Evolutionary conservation across 2,113 vertebrate genomes (phyloP), one percentile per base, ranked within the genome.

Genomic region (Urocolius indicus): DNA sequence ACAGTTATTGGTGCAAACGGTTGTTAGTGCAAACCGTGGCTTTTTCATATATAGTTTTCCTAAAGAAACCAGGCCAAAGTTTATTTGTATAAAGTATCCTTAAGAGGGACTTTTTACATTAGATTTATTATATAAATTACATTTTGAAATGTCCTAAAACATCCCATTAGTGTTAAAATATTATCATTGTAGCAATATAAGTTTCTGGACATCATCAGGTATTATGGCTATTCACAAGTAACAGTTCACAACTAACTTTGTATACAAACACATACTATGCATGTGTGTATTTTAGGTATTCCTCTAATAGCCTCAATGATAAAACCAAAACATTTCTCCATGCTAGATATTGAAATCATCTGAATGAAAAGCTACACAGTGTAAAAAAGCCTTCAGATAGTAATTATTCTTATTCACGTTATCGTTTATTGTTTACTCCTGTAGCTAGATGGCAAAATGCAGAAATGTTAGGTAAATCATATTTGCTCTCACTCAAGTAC

Each of bases 11-110:
- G 10, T 84, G 19, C 87, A 77, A 85, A 82, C 9, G 43, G n/a
- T n/a, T n/a, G n/a, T n/a, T 2, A 2, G 41, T 12, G 32, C 32
- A 91, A 82, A 55, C 3, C 2, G 0, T 16, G 10, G 0, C 17
- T 65, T 89, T 84, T 59, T 62, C 21, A n/a, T 18, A 49, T 12
- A 57, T 0, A 6, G n/a, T 32, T 43, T 43, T 74, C 55, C 27
- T 51, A 54, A 77, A 81, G 46, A 71, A 93, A 71, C 5, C 41
- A 57, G 49, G 23, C 9, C 49, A 77, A 88, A 91, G 5, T 49
- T 59, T 38, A 41, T 48, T 84, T 72, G 19, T 34, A 77, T 61
- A 91, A 81, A 82, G 10, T 29, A 55, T 4, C 5, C 26, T 66
- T 65, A 82, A 76, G 41, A 75, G 34, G 5, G 34, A 87, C 14